Conservation (phyloP, 2,797 vertebrate genomes). For the Oceanodroma leucorhoa region DNA sequence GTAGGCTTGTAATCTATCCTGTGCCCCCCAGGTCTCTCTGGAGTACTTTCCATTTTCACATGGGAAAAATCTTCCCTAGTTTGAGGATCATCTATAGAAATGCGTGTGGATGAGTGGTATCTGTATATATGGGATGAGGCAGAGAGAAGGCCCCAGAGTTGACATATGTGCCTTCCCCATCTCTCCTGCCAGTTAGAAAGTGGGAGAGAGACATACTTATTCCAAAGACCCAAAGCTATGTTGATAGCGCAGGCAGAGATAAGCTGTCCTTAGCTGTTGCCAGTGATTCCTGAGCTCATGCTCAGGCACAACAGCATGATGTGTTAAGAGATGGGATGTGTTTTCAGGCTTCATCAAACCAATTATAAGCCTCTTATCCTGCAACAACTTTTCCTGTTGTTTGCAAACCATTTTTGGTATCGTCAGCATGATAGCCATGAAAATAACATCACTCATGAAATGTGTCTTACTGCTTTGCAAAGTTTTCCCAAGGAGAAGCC, state of each 20-base stretch:
- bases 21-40: neutral
- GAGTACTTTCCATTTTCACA: neutral
- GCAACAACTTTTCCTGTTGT: neutral
- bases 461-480: neutral
- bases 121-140: neutral
- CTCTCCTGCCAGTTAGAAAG: neutral
- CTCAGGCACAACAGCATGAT: neutral
- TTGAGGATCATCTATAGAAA: neutral
- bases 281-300: neutral
- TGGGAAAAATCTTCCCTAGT: neutral
- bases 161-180: neutral
- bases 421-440: neutral
- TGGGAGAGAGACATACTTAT: neutral
- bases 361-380: neutral
- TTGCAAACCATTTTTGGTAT: neutral
- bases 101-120: accelerated
- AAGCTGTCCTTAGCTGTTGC: neutral
- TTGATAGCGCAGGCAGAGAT: accelerated
- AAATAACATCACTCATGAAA: neutral
- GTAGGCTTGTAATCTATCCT: neutral
- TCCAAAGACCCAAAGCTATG: neutral
- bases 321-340: neutral
- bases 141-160: neutral
- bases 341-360: neutral
- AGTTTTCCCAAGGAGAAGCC: neutral